A percentile compares a stretch with the other conserved stretches of the same genome.
These are phyloP conservation scores for Acheta domesticus DNA, from an alignment of 2,888 invertebrate species.

Conservation along the genomic window DNA sequence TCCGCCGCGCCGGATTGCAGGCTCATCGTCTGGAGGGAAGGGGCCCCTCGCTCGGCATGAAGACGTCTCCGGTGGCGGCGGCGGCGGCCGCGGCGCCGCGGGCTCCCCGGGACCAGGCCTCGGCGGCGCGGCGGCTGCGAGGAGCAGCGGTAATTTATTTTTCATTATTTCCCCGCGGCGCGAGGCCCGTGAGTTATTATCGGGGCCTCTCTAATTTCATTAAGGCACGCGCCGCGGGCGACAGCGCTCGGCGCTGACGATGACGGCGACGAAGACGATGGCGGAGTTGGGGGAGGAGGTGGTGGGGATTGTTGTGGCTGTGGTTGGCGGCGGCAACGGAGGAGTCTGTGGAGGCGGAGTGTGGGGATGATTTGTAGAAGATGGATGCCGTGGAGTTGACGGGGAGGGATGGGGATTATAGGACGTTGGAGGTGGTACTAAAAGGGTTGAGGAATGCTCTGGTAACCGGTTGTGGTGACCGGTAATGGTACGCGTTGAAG, in stretches of 20 bases:
- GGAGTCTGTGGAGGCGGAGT: too few species aligned
- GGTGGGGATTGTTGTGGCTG: too few species aligned
- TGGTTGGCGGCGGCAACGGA: too few species aligned
- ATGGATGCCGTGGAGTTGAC: too few species aligned
- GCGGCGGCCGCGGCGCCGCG: neutral
- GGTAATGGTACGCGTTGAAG: too few species aligned
- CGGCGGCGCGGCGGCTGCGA: neutral
- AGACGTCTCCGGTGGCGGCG: neutral
- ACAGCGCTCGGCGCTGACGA: neutral
- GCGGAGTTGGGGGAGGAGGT: neutral
- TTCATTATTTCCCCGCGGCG: slow-evolving; percentile 4
- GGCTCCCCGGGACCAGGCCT: neutral
- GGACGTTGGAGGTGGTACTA: too few species aligned
- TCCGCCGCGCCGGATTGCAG: too few species aligned
- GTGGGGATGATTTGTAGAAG: too few species aligned
- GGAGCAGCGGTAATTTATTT: neutral
- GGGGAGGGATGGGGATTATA: too few species aligned
- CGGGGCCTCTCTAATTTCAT: neutral
- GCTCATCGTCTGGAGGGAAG: neutral
- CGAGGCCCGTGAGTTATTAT: neutral
- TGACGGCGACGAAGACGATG: neutral
- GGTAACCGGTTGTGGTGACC: too few species aligned
- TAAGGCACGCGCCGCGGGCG: neutral
- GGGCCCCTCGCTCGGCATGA: neutral
- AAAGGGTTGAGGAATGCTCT: too few species aligned